phyloP scores from a whole-genome alignment of 1,140 invertebrate genomes.

The Tribolium madens region DNA sequence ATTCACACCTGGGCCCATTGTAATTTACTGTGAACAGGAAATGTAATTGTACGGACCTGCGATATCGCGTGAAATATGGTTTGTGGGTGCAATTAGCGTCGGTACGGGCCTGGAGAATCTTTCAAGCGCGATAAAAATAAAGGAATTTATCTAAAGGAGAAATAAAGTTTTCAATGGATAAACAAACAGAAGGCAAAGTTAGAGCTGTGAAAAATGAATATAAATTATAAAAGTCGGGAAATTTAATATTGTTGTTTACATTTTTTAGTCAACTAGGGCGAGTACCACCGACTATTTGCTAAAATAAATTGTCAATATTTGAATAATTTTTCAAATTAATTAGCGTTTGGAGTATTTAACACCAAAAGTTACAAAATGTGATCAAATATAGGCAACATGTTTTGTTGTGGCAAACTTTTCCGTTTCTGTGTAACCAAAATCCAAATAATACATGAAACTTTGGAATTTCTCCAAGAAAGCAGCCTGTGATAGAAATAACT shows the following conservation, averaged over 20 bases:
- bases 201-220: not conserved
- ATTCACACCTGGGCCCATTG: conserved; percentile 5
- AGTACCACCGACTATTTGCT: not conserved
- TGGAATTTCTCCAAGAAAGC: not conserved
- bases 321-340: not conserved
- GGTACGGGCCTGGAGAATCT: not conserved
- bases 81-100: not conserved
- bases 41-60: not conserved
- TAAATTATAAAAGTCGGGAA: not conserved
- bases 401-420: not conserved
- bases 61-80: not conserved
- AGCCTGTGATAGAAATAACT: not conserved
- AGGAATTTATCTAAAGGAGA: not conserved
- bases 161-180: not conserved
- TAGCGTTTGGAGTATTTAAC: too few species aligned
- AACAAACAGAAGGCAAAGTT: not conserved
- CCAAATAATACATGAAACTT: not conserved
- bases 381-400: too few species aligned
- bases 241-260: not conserved
- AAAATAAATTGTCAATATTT: not conserved
- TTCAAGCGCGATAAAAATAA: not conserved
- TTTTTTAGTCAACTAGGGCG: not conserved
- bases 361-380: too few species aligned
- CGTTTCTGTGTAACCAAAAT: not conserved
- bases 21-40: not conserved